These are phyloP conservation scores for Elegia similella DNA, from an alignment of 2,888 invertebrate species.

Conservation along the genomic window DNA sequence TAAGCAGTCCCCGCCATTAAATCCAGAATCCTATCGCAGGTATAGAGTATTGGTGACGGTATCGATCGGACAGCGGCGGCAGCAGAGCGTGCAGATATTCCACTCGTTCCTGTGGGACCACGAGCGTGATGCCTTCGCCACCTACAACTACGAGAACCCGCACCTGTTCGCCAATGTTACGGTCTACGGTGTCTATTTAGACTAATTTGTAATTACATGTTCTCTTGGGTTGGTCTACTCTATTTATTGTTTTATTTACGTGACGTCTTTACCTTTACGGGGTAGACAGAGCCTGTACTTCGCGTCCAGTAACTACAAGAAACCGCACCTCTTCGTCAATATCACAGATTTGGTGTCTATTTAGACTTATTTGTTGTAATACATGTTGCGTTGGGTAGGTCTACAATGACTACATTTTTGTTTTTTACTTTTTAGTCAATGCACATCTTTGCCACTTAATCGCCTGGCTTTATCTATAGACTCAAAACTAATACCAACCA, in stretches of 20 bases:
- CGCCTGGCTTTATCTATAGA: too few relatives aligned
- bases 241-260: too few relatives aligned
- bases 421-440: too few relatives aligned
- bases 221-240: too few relatives aligned
- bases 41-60: conserved; percentile 85
- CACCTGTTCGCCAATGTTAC: conserved; percentile 83
- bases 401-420: too few relatives aligned
- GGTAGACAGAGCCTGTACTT: too few relatives aligned
- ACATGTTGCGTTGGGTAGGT: too few relatives aligned
- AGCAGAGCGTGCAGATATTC: conserved; percentile 83
- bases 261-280: too few relatives aligned
- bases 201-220: conserved; percentile 54
- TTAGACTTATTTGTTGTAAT: conserved; percentile 39
- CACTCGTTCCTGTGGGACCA: conserved; percentile 87
- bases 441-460: too few relatives aligned
- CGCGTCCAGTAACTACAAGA: conserved; percentile 57
- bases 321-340: conserved; percentile 31
- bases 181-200: conserved; percentile 86
- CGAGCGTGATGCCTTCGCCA: conserved; percentile 83
- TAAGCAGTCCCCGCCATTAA: too few relatives aligned
- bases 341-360: too few relatives aligned
- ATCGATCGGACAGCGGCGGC: conserved; percentile 84
- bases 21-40: conserved; percentile 61
- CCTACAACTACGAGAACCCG: conserved; percentile 82
- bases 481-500: too few relatives aligned